A percentile compares a stretch with the other conserved stretches of the same genome.
phyloP scores from a whole-genome alignment of 2,113 vertebrate genomes.

The Paradoxurus hermaphroditus region DNA sequence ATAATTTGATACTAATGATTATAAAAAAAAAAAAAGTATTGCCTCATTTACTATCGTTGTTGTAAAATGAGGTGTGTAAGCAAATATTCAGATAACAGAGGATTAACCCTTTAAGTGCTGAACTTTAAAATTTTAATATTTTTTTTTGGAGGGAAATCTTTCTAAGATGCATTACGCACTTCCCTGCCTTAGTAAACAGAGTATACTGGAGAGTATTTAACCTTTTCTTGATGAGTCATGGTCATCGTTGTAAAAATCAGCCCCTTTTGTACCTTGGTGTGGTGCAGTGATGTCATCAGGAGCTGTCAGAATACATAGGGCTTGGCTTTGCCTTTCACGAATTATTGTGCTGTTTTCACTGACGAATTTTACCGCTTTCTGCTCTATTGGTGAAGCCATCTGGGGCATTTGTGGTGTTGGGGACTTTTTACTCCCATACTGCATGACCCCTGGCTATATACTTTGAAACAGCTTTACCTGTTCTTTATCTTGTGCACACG shows the following conservation, averaged over 20 bases:
- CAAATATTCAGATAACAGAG: conserved; percentile 65
- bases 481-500: conserved; percentile 14
- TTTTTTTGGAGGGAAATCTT: conserved; percentile 72
- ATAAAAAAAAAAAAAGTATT: conserved; percentile 58
- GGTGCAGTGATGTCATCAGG: background rate
- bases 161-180: conserved; percentile 50
- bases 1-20: conserved; percentile 78
- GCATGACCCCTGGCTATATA: background rate
- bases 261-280: conserved; percentile 12
- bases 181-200: conserved; percentile 74
- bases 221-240: conserved; percentile 41
- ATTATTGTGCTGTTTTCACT: background rate
- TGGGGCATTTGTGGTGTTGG: background rate
- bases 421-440: background rate
- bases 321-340: conserved; percentile 51
- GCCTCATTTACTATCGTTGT: conserved; percentile 62
- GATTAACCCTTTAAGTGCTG: conserved; percentile 69
- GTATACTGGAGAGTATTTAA: conserved; percentile 50
- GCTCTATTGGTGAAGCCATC: background rate
- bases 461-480: conserved; percentile 40
- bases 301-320: background rate
- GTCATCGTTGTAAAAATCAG: background rate
- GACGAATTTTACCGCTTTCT: conserved; percentile 39
- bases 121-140: conserved; percentile 71
- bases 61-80: conserved; percentile 50